Conservation (phyloP, 2,113 vertebrate genomes). For the Pachyramphus minor region DNA sequence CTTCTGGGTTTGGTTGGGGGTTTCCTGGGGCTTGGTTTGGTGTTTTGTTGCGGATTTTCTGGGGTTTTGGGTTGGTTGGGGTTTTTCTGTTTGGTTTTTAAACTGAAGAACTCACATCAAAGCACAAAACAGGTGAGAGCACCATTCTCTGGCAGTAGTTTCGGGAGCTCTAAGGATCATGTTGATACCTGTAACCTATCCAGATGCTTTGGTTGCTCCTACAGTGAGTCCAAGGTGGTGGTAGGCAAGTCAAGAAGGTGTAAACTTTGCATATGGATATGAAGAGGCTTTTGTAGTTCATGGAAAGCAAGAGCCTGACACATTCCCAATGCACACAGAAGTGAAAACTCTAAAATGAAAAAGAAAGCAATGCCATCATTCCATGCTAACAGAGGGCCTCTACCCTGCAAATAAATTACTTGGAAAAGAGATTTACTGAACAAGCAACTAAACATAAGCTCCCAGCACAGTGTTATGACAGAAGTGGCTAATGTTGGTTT, state of each 20-base stretch:
- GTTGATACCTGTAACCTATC: rapidly evolving
- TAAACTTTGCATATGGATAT: rapidly evolving
- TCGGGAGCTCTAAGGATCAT: neutral
- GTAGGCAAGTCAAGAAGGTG: no score
- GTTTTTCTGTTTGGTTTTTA: neutral
- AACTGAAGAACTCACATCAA: neutral
- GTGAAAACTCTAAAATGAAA: neutral
- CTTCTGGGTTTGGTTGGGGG: neutral
- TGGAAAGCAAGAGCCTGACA: neutral
- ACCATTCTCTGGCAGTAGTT: neutral
- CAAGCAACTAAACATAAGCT: neutral
- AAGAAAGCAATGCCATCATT: neutral
- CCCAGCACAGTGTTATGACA: slow-evolving; percentile 4
- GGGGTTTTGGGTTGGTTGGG: neutral
- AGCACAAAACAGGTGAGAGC: neutral
- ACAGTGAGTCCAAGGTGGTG: neutral
- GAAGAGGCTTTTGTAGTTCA: neutral
- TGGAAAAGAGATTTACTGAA: slow-evolving; percentile 10
- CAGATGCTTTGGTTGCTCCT: neutral
- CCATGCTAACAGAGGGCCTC: neutral
- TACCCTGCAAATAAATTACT: neutral
- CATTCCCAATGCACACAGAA: neutral
- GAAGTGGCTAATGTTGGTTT: slow-evolving; percentile 11
- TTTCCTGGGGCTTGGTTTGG: no score
- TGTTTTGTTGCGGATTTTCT: neutral